Percentiles rank a stretch among this genome's conserved stretches.
phyloP scores from a whole-genome alignment of 2,113 vertebrate genomes.

The Poeciliopsis retropinna region DNA sequence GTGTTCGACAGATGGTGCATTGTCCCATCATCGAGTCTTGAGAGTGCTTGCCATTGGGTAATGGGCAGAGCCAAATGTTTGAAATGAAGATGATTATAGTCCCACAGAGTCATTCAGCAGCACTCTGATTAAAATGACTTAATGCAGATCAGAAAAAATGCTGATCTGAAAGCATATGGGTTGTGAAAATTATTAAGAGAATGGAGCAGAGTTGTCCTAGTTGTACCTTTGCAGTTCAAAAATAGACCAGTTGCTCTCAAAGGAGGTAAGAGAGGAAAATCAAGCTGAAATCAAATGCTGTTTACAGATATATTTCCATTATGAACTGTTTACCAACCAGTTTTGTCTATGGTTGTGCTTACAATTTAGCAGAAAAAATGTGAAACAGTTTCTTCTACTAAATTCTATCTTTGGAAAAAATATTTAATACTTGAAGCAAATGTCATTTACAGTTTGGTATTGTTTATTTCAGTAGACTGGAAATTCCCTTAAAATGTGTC shows the following conservation, averaged over 20 bases:
- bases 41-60: slow-evolving; percentile 54
- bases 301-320: slow-evolving; percentile 32
- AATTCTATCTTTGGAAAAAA: background rate
- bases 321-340: slow-evolving; percentile 4
- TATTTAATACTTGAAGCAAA: background rate
- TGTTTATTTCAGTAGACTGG: background rate
- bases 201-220: slow-evolving; percentile 50
- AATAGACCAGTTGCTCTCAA: slow-evolving; percentile 64
- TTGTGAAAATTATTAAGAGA: slow-evolving; percentile 62
- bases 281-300: slow-evolving; percentile 39
- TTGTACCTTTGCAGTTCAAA: slow-evolving; percentile 61
- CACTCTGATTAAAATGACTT: slow-evolving; percentile 48
- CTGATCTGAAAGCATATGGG: slow-evolving; percentile 33
- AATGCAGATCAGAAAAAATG: background rate
- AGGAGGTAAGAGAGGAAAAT: slow-evolving; percentile 41
- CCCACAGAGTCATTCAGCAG: slow-evolving; percentile 26
- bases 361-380: background rate
- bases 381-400: background rate
- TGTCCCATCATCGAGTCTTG: slow-evolving; percentile 46
- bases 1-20: slow-evolving; percentile 66
- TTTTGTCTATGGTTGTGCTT: background rate
- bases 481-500: background rate
- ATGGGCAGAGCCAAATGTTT: slow-evolving; percentile 54
- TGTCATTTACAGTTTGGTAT: background rate
- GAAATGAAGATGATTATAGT: slow-evolving; percentile 57